A percentile compares a stretch with the other conserved stretches of the same genome.
Conservation (phyloP, 2,113 vertebrate species). For the Pomatorhinus ruficollis region DNA sequence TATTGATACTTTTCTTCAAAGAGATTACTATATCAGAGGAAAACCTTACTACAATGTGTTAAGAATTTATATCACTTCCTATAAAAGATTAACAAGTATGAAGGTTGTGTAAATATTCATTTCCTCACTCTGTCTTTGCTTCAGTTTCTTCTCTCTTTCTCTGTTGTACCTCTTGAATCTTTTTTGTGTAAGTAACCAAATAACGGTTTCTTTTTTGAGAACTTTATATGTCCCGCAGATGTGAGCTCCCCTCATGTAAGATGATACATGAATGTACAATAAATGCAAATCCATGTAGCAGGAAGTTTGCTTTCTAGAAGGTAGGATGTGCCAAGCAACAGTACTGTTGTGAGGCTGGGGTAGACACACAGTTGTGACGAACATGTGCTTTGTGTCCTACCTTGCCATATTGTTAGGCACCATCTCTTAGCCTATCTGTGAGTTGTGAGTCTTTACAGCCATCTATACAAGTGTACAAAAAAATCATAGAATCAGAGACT, state of each 20-base stretch:
- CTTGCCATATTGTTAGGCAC: neutral
- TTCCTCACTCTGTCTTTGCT: neutral
- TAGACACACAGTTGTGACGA: neutral
- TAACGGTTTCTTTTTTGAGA: neutral
- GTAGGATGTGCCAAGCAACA: neutral
- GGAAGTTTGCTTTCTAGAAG: neutral
- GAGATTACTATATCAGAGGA: neutral
- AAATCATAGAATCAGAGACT: neutral
- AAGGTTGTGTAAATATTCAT: neutral
- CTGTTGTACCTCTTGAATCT: neutral
- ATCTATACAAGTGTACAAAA: neutral
- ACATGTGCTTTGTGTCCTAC: neutral
- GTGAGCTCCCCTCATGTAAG: neutral
- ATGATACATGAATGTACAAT: neutral
- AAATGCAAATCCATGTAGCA: neutral
- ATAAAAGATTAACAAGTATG: neutral
- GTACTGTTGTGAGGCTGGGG: neutral
- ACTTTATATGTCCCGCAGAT: neutral
- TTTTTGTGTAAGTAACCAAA: neutral
- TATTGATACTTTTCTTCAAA: neutral
- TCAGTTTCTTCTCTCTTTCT: neutral
- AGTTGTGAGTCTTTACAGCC: neutral
- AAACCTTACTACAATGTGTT: neutral
- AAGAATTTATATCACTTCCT: neutral
- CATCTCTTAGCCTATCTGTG: neutral